These are phyloP conservation scores for Lysandra coridon DNA, from an alignment of 2,888 invertebrate genomes.

Conservation along the genomic window DNA sequence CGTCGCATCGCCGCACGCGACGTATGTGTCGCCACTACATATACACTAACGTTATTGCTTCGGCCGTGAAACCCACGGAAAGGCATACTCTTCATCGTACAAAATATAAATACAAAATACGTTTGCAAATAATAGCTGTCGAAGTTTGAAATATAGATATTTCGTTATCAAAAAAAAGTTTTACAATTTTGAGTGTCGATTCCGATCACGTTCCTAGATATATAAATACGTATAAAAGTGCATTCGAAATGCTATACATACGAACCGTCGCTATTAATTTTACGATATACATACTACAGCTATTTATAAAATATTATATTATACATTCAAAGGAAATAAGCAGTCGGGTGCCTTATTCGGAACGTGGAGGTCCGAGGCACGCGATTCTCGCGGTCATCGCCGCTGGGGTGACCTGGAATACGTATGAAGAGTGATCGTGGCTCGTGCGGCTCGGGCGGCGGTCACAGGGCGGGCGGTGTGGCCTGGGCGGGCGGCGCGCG, in stretches of 20 bases:
- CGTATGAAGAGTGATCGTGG: neutral
- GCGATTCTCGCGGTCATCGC: neutral
- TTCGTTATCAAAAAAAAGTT: slow-evolving; percentile 28
- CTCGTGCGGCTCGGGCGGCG: slow-evolving; percentile 30
- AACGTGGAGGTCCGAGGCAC: slow-evolving; percentile 11
- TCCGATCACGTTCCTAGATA: slow-evolving; percentile 33
- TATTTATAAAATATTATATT: slow-evolving; percentile 24
- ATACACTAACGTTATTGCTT: slow-evolving; percentile 34
- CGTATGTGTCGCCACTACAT: slow-evolving; percentile 29
- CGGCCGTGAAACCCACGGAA: slow-evolving; percentile 37
- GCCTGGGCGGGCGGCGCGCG: slow-evolving; percentile 42
- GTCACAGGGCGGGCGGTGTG: slow-evolving; percentile 38
- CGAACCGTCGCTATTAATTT: neutral
- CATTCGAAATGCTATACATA: slow-evolving; percentile 20
- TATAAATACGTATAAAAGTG: slow-evolving; percentile 32
- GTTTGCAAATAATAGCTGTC: slow-evolving; percentile 30
- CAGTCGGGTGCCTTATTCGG: neutral
- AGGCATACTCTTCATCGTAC: slow-evolving; percentile 38
- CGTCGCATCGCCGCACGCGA: slow-evolving; percentile 34
- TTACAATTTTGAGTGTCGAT: slow-evolving; percentile 35
- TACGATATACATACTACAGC: slow-evolving; percentile 4
- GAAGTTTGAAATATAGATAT: neutral
- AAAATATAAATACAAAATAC: slow-evolving; percentile 34
- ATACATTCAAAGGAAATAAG: slow-evolving; percentile 22
- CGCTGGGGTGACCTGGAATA: neutral